Evolutionary conservation across 2,888 invertebrate species (phyloP), one percentile per base, ranked within the genome.

Genomic region (Tortrix viridana): DNA sequence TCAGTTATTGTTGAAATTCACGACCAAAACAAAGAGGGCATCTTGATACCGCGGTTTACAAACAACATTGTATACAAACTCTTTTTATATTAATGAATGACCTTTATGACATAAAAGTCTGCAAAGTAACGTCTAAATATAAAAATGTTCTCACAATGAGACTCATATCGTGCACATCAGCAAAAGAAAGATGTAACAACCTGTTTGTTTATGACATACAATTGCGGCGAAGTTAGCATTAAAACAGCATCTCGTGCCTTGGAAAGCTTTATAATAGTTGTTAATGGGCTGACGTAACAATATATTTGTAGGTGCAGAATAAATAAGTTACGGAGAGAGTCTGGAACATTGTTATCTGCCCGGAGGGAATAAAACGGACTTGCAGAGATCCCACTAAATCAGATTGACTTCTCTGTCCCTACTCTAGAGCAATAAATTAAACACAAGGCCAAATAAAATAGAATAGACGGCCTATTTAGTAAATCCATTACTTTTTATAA

Each of bases 371-470:
- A 37, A 55, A 49, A 26, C 62, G 56, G 62, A 41, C 44, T 44
- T 55, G 19, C 46, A 47, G 23, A 57, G 50, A 47, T 56, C 56
- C 46, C 38, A 62, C 50, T 62, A 62, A 62, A 50, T 62, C 62
- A 56, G 62, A 56, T 62, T 56, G 56, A 20, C 50, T 60, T 49
- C 20, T 61, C 56, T 52, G 61, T 46, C 62, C 56, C 50, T 52
- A 50, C 50, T 62, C 56, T 52, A 50, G 26, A 62, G 50, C 61
- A 50, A 52, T 57, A 57, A 62, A 62, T 62, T 57, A 62, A 62
- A 23, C 62, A 57, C 38, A 38, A 44, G 56, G 23, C 56, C 56
- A 19, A 20, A 16, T 14, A 41, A 41, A 16, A 16, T 41, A 16
- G 5, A 41, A 41, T 41, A 41, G n/a, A 14, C 5, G n/a, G 56